Evolutionary conservation across 2,888 invertebrate genomes (phyloP), one percentile per base, ranked within the genome.

Genomic region (Ypsolopha sequella): DNA sequence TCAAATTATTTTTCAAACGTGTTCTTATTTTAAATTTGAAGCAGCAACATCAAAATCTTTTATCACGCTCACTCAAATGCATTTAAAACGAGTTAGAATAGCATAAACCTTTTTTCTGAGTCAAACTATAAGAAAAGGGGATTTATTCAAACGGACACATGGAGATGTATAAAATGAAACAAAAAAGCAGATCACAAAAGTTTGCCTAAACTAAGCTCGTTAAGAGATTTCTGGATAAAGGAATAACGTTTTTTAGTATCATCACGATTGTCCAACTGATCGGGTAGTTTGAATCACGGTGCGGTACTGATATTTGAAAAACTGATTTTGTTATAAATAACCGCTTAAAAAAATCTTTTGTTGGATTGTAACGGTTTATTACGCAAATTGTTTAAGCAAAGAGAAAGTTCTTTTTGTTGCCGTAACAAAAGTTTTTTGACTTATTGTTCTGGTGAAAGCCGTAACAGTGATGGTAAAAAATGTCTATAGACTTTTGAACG

Each of bases 171-270:
- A 80, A 81, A 79, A 77, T 59, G 60, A 69, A 75, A 79, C 73
- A 77, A 80, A 80, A 70, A 78, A 79, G 69, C 73, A 79, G 79
- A 77, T 81, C 78, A 85, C 84, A 81, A 84, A 82, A 82, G 82
- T 86, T 85, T 81, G 85, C 80, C 82, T 86, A 85, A 82, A 80
- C 86, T 85, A 82, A 84, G 80, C 80, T 86, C 81, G 82, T 86
- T 86, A 84, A 76, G 71, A 85, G 84, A 86, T 86, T 79, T 78
- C 77, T 80, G 82, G 82, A 82, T 84, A 84, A 85, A 82, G 73
- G 80, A 82, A 80, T 80, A 80, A 79, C 76, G 80, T 81, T 84
- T 84, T 84, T 86, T 81, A 86, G 86, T 86, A 82, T 77, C 76
- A 74, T 80, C 76, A 81, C 77, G 85, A 79, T 78, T 77, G 82